Base-by-base conservation (phyloP, 2,797 vertebrate genomes). In the Sebastes steindachneri region DNA sequence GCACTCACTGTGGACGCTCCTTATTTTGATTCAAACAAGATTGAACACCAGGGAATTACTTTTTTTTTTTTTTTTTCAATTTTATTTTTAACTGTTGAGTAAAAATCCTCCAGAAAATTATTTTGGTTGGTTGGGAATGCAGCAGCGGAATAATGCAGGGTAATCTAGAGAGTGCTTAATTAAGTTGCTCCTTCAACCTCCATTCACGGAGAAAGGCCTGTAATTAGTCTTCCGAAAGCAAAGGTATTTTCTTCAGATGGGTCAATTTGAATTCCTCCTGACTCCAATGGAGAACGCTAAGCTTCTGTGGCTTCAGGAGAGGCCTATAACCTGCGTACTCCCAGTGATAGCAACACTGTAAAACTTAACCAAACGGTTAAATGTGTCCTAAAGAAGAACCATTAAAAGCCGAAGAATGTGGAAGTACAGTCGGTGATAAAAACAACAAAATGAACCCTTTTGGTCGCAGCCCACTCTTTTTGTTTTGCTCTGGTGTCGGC, bases 191-290 rank as follows among this genome's bases (percentile, higher is more conserved):
- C 79, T 84, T 86, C 84, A 82, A 88, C 88, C 87, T 90, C 86
- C 79, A 83, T 93, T 95, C 91, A 93, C 72, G 45, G 74, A 45
- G 66, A 86, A 92, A 82, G 82, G 80, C 86, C 88, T 95, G 85
- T 93, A 95, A 94, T 94, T 95, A 93, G 90, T 86, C 75, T 37
- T 83, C 76, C 28, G 37, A 92, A 91, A 93, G 89, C 83, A 80
- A 86, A 92, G 84, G 86, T 89, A 91, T 90, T 92, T 94, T 92
- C 79, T 85, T 86, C 65, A 72, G 71, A 93, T 88, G 75, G 82
- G 84, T 90, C 88, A 35, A 73, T 87, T 88, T 88, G 83, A 92
- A 93, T 91, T 93, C 89, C 86, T 93, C 83, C 83, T 80, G 83
- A 87, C 83, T 89, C 79, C 60, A 25, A 62, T 80, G 68, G 73